Percentiles rank a stretch among this genome's conserved stretches.
Evolutionary conservation across 2,113 vertebrate genomes (phyloP).

Genomic region (Salvelinus alpinus): DNA sequence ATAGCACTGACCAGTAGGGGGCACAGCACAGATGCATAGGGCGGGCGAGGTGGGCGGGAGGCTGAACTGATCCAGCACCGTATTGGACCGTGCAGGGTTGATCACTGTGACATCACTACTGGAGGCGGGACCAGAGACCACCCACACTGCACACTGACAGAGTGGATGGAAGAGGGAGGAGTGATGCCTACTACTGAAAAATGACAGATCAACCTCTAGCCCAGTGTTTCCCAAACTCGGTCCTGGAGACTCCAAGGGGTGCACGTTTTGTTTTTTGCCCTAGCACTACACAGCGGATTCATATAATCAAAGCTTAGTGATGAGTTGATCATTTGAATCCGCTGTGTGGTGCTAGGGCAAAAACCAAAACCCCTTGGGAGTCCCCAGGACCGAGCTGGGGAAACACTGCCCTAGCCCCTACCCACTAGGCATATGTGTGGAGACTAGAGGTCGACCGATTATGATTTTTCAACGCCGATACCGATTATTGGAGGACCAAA

Average conservation of each 20-base stretch:
- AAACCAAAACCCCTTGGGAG: too few species aligned
- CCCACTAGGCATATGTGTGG: not conserved
- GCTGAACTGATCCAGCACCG: constrained; percentile 77
- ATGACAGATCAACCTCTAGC: not conserved
- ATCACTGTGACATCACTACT: constrained; percentile 78
- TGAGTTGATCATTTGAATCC: too few species aligned
- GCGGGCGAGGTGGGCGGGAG: constrained; percentile 77
- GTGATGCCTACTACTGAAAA: constrained; percentile 35
- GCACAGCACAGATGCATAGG: constrained; percentile 77
- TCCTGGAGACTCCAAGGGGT: too few species aligned
- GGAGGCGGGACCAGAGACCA: constrained; percentile 74
- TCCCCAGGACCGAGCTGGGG: too few species aligned
- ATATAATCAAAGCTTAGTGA: too few species aligned
- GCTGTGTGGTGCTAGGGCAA: too few species aligned
- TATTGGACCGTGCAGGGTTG: constrained; percentile 77
- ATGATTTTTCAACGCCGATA: too few species aligned
- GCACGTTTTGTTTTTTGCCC: too few species aligned
- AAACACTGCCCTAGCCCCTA: too few species aligned
- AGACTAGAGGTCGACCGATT: not conserved
- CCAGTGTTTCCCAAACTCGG: too few species aligned
- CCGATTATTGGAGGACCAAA: too few species aligned
- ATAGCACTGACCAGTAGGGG: constrained; percentile 72
- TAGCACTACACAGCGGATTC: too few species aligned
- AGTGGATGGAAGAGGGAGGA: constrained; percentile 20
- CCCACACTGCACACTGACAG: constrained; percentile 77